phyloP scores from a whole-genome alignment of 2,113 vertebrate genomes.

The Willisornis vidua region DNA sequence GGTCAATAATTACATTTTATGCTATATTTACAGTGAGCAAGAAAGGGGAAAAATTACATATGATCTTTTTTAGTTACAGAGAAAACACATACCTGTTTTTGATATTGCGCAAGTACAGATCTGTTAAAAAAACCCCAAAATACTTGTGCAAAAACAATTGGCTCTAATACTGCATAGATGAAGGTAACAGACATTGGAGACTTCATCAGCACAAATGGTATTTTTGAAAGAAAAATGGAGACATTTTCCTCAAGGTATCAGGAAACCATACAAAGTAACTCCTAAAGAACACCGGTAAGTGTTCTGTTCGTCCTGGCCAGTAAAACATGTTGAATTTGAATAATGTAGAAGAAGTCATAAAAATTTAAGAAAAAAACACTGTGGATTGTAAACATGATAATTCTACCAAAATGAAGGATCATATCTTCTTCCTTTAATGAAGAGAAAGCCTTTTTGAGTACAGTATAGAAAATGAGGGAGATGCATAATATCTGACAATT shows the following conservation, averaged over 20 bases:
- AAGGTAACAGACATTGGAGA: background rate
- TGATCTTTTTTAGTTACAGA: background rate
- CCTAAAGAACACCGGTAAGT: background rate
- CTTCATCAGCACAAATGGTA: background rate
- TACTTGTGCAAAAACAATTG: background rate
- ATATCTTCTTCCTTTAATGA: background rate
- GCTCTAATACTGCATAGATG: background rate
- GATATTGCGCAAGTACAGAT: background rate
- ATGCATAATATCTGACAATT: background rate
- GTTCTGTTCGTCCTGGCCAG: background rate
- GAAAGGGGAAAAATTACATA: background rate
- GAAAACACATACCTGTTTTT: background rate
- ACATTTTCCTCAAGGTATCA: background rate
- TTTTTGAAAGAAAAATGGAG: background rate
- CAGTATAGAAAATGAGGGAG: background rate
- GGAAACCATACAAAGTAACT: background rate
- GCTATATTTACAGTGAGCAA: background rate
- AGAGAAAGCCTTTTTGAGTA: background rate
- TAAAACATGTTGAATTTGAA: background rate
- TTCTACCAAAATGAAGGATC: background rate
- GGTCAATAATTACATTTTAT: background rate
- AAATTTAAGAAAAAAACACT: background rate
- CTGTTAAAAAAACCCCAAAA: background rate
- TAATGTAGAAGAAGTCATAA: background rate
- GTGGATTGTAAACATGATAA: background rate